These are phyloP conservation scores for Potamilus streckersoni DNA, from an alignment of 1,140 invertebrate species.

Conservation along the genomic window DNA sequence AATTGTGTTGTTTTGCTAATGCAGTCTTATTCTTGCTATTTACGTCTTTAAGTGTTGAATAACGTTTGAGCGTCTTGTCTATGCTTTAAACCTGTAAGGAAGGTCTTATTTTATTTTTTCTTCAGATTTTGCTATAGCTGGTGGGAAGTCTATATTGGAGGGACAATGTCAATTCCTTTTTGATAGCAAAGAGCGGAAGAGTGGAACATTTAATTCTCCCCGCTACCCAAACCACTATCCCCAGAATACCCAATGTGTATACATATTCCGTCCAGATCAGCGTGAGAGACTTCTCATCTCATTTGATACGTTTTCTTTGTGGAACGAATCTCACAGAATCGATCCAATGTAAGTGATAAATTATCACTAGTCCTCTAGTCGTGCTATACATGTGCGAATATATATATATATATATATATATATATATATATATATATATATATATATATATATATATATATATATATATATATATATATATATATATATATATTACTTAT, in stretches of 20 bases:
- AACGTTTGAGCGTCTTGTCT: too few species aligned
- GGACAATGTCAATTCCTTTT: constrained; percentile 88
- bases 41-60: too few species aligned
- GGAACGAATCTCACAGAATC: not conserved
- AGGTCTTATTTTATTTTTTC: constrained; percentile 11
- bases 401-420: too few species aligned
- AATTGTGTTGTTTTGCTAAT: too few species aligned
- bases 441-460: too few species aligned
- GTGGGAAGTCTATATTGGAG: constrained; percentile 78
- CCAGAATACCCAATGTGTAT: constrained; percentile 91
- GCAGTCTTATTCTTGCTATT: too few species aligned
- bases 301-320: constrained; percentile 40
- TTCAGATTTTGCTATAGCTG: constrained; percentile 80
- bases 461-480: too few species aligned
- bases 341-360: too few species aligned
- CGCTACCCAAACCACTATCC: constrained; percentile 97
- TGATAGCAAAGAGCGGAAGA: constrained; percentile 84
- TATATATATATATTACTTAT: too few species aligned
- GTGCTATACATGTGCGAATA: too few species aligned
- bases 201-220: constrained; percentile 94
- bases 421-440: too few species aligned
- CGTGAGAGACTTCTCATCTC: constrained; percentile 40
- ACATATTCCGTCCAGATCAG: constrained; percentile 75
- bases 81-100: not conserved
- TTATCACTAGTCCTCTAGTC: too few species aligned